Evolutionary conservation across 2,113 vertebrate genomes (phyloP), one percentile per base, ranked within the genome.

Genomic region (Mugil cephalus): DNA sequence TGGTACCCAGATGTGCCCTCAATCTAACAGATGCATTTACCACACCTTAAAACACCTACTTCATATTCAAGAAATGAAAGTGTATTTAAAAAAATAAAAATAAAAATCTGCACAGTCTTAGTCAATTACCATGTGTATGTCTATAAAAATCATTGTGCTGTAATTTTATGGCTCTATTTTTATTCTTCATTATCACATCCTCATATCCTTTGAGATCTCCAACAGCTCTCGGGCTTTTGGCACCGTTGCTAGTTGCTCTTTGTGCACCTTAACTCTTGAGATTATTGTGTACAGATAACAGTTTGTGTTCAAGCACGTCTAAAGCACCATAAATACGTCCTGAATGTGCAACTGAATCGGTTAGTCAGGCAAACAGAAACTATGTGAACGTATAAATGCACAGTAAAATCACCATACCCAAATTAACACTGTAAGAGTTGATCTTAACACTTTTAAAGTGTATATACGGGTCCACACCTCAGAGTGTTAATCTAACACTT

Each of bases 1-100:
- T 90, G 87, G 77, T 13, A 12, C 52, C 77, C 86, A 84, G 67
- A 74, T 86, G 74, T 78, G 66, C 12, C 36, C 64, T 46, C 55
- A n/a, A 68, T 67, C 21, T 47, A 64, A 62, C 59, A 82, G 53
- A 80, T 75, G 51, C 50, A 21, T 59, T 71, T 17, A 63, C 21
- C 34, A 60, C 71, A 67, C 67, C 64, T 69, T 74, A 55, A 84
- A 77, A n/a, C 62, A 79, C 55, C 40, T 38, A 50, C 77, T 85
- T 77, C 63, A 74, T 40, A 69, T 77, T 65, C 10, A 68, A 12
- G 24, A 60, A 24, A 56, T 71, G 12, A 67, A 78, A 47, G 40
- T 12, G 34, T 48, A 18, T 2, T 50, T 19, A 13, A 14, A 45
- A 45, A 21, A 50, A 50, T 30, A 5, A 30, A 3, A 30, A 30